Evolutionary conservation across 1,140 invertebrate species (phyloP).

Genomic region (Drosophila sechellia): DNA sequence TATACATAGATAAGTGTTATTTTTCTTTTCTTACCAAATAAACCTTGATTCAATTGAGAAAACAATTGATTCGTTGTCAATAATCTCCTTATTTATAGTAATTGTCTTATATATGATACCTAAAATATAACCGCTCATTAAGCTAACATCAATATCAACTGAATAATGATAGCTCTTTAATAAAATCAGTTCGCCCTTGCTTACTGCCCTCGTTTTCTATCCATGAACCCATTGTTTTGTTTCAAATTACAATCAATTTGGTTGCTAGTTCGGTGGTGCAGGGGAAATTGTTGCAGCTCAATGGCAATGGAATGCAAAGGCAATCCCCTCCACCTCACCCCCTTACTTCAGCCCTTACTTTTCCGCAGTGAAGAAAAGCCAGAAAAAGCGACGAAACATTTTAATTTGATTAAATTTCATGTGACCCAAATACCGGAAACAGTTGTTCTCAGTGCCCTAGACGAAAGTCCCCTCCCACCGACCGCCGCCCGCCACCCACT

Average conservation of each 20-base stretch:
- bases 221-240: neutral
- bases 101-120: no score
- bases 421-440: constrained; percentile 83
- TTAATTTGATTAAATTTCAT: constrained; percentile 84
- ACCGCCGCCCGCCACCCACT: neutral
- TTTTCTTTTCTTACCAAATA: neutral
- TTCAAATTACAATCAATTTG: constrained; percentile 71
- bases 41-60: neutral
- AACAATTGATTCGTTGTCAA: neutral
- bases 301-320: constrained; percentile 27
- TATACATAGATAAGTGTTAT: no score
- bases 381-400: constrained; percentile 63
- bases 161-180: neutral
- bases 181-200: neutral
- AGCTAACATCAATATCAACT: neutral
- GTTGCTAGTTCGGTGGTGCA: constrained; percentile 16
- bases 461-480: constrained; percentile 43
- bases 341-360: neutral
- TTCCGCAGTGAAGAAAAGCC: constrained; percentile 5
- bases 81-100: no score
- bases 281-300: constrained; percentile 64
- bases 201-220: neutral
- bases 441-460: constrained; percentile 79
- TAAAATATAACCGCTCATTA: no score
- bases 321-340: neutral